Evolutionary conservation across 2,113 vertebrate genomes (phyloP).

Genomic region (Austrofundulus limnaeus): DNA sequence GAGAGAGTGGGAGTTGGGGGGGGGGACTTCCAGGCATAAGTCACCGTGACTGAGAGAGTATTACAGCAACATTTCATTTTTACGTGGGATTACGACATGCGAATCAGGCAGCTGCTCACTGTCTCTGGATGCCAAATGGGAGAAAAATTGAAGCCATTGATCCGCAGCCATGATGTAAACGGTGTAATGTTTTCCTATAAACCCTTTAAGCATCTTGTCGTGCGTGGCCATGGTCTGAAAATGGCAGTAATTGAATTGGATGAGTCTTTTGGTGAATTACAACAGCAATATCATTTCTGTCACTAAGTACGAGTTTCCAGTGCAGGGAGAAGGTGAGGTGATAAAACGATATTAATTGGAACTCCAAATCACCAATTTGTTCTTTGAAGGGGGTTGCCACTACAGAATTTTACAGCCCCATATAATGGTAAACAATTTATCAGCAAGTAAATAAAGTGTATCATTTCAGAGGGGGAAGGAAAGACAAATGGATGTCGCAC

Average conservation of each 20-base stretch:
- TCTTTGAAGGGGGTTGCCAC: conserved; percentile 24
- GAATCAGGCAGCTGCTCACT: conserved; percentile 12
- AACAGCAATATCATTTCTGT: conserved; percentile 57
- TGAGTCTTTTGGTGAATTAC: conserved; percentile 66
- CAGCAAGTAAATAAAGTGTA: conserved; percentile 59
- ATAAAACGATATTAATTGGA: conserved; percentile 67
- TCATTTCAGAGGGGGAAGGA: background rate
- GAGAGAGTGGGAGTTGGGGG: too few species aligned
- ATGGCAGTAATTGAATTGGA: conserved; percentile 69
- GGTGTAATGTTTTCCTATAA: conserved; percentile 72
- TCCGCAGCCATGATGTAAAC: conserved; percentile 59
- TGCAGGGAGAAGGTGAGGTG: conserved; percentile 29
- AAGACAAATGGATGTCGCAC: conserved; percentile 33
- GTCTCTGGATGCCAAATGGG: conserved; percentile 36
- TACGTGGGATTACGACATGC: background rate
- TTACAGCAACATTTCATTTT: conserved; percentile 65
- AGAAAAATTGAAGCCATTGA: conserved; percentile 69
- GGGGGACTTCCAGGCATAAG: conserved; percentile 21
- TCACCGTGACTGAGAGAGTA: conserved; percentile 27
- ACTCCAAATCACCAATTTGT: conserved; percentile 68
- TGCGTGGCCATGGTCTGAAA: conserved; percentile 43
- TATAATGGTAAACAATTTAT: conserved; percentile 63
- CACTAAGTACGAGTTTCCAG: background rate
- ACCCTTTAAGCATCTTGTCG: conserved; percentile 61
- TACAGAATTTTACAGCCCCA: conserved; percentile 42